phyloP scores from a whole-genome alignment of 2,113 vertebrate species.

The Pelobates fuscus region DNA sequence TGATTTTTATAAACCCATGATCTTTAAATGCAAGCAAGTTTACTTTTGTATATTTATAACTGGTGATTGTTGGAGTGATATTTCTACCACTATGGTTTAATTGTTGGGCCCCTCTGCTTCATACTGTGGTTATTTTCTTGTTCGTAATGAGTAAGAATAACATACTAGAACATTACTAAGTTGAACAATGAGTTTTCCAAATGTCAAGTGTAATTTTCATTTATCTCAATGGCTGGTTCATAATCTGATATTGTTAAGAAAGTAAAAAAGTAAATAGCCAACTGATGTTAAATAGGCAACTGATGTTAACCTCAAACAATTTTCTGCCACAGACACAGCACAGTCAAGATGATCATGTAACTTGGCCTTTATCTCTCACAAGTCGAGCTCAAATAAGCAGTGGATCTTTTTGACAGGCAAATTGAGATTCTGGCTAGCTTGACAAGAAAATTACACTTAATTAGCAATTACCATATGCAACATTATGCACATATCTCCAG shows the following conservation, averaged over 20 bases:
- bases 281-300: background rate
- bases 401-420: conserved; percentile 47
- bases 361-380: conserved; percentile 36
- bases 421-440: conserved; percentile 47
- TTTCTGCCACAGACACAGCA: conserved; percentile 4
- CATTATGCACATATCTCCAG: conserved; percentile 40
- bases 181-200: too few relatives aligned
- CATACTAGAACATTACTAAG: too few relatives aligned
- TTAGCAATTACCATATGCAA: conserved; percentile 41
- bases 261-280: background rate
- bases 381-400: conserved; percentile 42
- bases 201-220: too few relatives aligned
- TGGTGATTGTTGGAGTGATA: too few relatives aligned
- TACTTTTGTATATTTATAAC: too few relatives aligned
- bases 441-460: conserved; percentile 49
- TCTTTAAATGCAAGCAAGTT: too few relatives aligned
- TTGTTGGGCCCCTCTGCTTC: too few relatives aligned
- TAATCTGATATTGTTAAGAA: conserved; percentile 5
- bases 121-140: too few relatives aligned
- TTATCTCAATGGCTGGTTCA: background rate
- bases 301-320: conserved; percentile 7
- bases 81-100: too few relatives aligned
- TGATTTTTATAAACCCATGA: too few relatives aligned
- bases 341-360: conserved; percentile 17
- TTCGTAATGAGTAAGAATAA: too few relatives aligned